Evolutionary conservation across 2,113 vertebrate genomes (phyloP).

Genomic region (Microcebus griseorufus): DNA sequence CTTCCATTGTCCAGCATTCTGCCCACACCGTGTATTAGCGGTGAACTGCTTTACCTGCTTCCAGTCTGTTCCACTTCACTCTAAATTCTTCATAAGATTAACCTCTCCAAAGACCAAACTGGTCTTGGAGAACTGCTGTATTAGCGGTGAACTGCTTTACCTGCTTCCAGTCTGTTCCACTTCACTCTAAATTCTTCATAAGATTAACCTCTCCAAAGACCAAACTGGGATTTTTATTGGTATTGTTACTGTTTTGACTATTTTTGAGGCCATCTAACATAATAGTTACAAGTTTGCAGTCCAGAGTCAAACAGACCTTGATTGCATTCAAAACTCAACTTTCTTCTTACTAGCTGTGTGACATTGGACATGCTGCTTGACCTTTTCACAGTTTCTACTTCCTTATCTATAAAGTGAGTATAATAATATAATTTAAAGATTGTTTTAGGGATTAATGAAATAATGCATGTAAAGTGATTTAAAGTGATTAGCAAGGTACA

Average conservation of each 20-base stretch:
- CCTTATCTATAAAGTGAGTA: constrained; percentile 38
- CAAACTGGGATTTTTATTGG: neutral
- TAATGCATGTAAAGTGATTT: constrained; percentile 24
- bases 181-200: neutral
- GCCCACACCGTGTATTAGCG: neutral
- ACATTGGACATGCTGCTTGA: neutral
- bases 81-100: neutral
- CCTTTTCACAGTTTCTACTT: constrained; percentile 38
- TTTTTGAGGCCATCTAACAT: neutral
- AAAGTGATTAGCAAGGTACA: constrained; percentile 7
- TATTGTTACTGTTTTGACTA: neutral
- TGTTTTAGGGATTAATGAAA: neutral
- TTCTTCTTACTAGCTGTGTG: neutral
- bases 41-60: neutral
- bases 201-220: neutral
- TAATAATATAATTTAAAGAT: constrained; percentile 32
- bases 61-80: neutral
- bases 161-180: neutral
- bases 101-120: neutral
- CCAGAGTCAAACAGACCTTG: neutral
- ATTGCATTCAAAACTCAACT: constrained; percentile 17
- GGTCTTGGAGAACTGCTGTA: too few species aligned
- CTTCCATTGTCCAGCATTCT: neutral
- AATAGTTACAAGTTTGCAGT: neutral
- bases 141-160: neutral